Conservation (phyloP, 2,113 vertebrate genomes). For the Prunella himalayana region DNA sequence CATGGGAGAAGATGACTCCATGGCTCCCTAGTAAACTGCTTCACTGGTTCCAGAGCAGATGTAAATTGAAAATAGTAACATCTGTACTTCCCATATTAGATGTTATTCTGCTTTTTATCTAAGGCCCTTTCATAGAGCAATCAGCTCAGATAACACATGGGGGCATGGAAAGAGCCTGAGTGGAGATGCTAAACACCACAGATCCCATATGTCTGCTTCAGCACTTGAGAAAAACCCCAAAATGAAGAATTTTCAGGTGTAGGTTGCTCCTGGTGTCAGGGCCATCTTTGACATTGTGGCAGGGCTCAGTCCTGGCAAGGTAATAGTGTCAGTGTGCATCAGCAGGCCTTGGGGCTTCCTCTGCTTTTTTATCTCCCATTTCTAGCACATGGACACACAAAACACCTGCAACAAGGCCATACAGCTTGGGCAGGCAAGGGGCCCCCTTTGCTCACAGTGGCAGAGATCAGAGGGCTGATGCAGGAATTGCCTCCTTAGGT, state of each 20-base stretch:
- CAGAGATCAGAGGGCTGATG: neutral
- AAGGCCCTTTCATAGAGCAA: neutral
- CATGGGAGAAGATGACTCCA: neutral
- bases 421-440: neutral
- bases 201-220: neutral
- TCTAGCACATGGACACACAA: neutral
- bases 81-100: neutral
- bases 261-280: neutral
- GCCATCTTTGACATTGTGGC: neutral
- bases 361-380: neutral
- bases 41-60: neutral
- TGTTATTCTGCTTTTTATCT: neutral
- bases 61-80: neutral
- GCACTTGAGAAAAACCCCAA: neutral
- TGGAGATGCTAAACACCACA: rapidly evolving
- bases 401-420: neutral
- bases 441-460: neutral
- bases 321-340: neutral
- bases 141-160: neutral
- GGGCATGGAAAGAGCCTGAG: neutral
- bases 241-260: neutral
- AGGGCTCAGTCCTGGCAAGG: neutral
- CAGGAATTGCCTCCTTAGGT: neutral
- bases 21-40: neutral
- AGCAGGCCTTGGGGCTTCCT: neutral